These are phyloP conservation scores for Pogonophryne albipinna DNA, from an alignment of 2,797 vertebrate genomes.

Conservation along the genomic window DNA sequence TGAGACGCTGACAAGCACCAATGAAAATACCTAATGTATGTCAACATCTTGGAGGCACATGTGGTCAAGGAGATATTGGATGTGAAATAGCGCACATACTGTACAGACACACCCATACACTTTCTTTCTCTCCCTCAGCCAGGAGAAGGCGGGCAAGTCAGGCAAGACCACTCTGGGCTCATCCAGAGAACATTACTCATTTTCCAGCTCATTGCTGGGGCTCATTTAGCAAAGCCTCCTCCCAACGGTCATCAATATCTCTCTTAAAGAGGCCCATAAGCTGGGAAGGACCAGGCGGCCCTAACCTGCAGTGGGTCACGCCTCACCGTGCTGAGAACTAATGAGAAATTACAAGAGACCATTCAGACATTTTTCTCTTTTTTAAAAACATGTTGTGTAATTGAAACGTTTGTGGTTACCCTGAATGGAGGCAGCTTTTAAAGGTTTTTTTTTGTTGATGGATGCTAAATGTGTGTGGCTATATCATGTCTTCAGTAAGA, in stretches of 20 bases:
- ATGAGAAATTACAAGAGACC: slow-evolving; percentile 60
- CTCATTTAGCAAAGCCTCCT: slow-evolving; percentile 81
- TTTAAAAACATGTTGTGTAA: slow-evolving; percentile 32
- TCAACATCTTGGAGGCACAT: neutral
- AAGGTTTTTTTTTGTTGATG: neutral
- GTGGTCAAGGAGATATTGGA: neutral
- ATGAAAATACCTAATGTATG: neutral
- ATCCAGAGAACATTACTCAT: slow-evolving; percentile 78
- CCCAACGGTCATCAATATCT: slow-evolving; percentile 77
- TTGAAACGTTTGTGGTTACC: neutral
- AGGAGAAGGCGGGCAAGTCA: slow-evolving; percentile 16
- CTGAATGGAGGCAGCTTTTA: neutral
- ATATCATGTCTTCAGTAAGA: neutral
- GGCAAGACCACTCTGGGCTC: slow-evolving; percentile 52
- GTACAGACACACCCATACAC: neutral
- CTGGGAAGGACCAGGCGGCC: slow-evolving; percentile 64
- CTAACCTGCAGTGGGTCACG: slow-evolving; percentile 66
- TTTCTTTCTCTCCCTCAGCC: slow-evolving; percentile 7
- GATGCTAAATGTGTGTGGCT: neutral
- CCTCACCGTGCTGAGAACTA: slow-evolving; percentile 57
- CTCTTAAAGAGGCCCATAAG: slow-evolving; percentile 72
- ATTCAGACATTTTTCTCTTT: slow-evolving; percentile 33
- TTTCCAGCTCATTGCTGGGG: slow-evolving; percentile 79
- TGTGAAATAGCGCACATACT: neutral
- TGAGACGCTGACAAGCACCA: neutral